Evolutionary conservation across 1,140 invertebrate genomes (phyloP).

Genomic region (Drosophila guanche): DNA sequence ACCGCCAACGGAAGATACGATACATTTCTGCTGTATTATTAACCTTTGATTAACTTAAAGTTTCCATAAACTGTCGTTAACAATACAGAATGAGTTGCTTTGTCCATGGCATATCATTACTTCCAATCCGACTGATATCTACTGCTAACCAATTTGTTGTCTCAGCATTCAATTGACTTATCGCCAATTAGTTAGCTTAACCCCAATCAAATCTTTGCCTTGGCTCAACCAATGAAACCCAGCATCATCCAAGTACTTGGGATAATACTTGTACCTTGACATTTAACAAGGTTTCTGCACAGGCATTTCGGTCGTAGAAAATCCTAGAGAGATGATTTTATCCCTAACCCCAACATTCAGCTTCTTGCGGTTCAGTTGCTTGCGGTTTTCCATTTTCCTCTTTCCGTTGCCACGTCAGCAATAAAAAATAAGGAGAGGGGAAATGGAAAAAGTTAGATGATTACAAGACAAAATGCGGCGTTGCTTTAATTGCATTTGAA

Average conservation of each 20-base stretch:
- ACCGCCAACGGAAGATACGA: too few species aligned
- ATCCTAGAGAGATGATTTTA: conserved; percentile 12
- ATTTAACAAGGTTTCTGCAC: conserved; percentile 16
- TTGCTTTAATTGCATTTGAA: conserved; percentile 72
- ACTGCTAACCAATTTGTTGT: too few species aligned
- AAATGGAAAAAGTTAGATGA: conserved; percentile 45
- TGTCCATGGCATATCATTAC: too few species aligned
- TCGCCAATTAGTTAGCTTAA: neutral
- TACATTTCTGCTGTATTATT: too few species aligned
- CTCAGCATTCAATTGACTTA: neutral
- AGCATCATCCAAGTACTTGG: neutral
- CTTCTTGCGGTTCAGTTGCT: conserved; percentile 4
- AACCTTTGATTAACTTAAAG: too few species aligned
- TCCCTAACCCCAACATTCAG: conserved; percentile 12
- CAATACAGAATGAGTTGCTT: too few species aligned
- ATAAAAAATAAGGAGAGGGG: conserved; percentile 8
- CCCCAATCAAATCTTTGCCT: conserved; percentile 6
- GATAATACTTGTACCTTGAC: conserved; percentile 16
- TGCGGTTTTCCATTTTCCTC: conserved; percentile 6
- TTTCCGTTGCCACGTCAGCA: conserved; percentile 12
- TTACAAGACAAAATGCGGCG: conserved; percentile 66
- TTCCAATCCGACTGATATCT: too few species aligned
- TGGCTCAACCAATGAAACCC: conserved; percentile 9
- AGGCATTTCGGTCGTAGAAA: neutral
- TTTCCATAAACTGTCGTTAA: too few species aligned